Base-by-base conservation (phyloP, 2,888 invertebrate genomes). In the Caenorhabditis macrosperma region DNA sequence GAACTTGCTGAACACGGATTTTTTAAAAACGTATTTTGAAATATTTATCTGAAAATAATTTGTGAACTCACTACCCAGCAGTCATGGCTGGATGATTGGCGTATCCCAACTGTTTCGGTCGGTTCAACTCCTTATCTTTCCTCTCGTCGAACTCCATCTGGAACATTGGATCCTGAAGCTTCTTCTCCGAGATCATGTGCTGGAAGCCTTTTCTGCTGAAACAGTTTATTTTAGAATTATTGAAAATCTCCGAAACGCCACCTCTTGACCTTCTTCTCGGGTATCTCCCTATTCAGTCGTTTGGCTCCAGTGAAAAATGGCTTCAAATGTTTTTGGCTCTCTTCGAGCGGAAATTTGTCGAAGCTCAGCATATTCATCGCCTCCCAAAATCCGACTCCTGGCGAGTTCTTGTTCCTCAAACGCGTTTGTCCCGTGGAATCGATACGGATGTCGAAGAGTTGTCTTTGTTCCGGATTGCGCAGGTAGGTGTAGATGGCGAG, bases 401-500 rank as follows among this genome's bases (percentile, higher is more conserved):
- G 20, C 17, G 2, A 2, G 28, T 64, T 52, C 38, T 64, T 26
- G 28, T 28, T 6, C 10, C 28, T 10, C 9, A 52, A 52, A 64
- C 5, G 12, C 15, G 28, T 28, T 26, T 9, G 17, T 33, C 64
- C 52, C 28, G 1, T 2, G 0, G 1, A 2, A 20, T 52, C 22
- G 17, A 59, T 9, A n/a, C 17, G 2, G 12, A 59, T 50, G n/a
- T 38, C 26, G 24, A 38, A 68, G 20, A 17, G 2, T 9, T 26
- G 15, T 3, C 12, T 7, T n/a, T 59, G 48, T 15, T 59, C 26
- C 5, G 35, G 6, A n/a, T 26, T 59, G 15, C 22, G 33, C 22
- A 68, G 2, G 28, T 68, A 68, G 1, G 48, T 50, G 17, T 68
- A 24, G 15, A 68, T 44, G 17, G 46, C 59, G 12, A 48, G 10